Percentiles rank a stretch among this genome's conserved stretches.
Conservation (phyloP, 2,113 vertebrate genomes). For the Acrocephalus arundinaceus region DNA sequence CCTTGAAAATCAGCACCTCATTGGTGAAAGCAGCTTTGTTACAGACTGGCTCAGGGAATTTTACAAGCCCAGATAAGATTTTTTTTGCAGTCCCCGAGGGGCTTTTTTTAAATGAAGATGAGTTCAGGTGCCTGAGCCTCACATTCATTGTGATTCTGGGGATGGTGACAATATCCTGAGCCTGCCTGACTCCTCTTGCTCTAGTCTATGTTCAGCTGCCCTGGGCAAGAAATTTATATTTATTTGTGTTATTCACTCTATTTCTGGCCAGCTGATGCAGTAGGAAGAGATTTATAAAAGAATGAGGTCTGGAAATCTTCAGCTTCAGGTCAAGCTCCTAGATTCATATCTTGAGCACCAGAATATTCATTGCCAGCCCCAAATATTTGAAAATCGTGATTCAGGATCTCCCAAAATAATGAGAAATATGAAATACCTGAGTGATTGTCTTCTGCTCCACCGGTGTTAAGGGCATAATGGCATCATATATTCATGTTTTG, state of each 20-base stretch:
- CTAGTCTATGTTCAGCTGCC: neutral
- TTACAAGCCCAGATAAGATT: neutral
- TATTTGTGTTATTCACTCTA: neutral
- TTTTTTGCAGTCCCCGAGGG: neutral
- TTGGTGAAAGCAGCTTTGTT: neutral
- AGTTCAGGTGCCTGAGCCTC: neutral
- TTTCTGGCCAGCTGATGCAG: neutral
- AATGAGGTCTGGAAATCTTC: neutral
- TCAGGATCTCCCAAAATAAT: neutral
- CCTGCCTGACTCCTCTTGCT: neutral
- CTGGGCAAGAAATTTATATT: neutral
- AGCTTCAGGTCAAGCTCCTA: neutral
- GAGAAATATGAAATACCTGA: neutral
- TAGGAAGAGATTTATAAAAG: neutral
- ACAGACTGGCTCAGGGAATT: neutral
- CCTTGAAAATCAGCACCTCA: neutral
- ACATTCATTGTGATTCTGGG: neutral
- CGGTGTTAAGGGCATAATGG: neutral
- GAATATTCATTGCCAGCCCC: neutral
- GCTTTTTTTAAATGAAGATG: neutral
- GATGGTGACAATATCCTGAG: neutral
- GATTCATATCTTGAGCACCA: neutral
- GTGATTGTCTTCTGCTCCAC: neutral
- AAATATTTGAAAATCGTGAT: rapidly evolving
- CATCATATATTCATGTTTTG: neutral